Percentiles rank a stretch among this genome's conserved stretches.
Conservation (phyloP, 1,140 invertebrate genomes). For the Bombus fervidus region DNA sequence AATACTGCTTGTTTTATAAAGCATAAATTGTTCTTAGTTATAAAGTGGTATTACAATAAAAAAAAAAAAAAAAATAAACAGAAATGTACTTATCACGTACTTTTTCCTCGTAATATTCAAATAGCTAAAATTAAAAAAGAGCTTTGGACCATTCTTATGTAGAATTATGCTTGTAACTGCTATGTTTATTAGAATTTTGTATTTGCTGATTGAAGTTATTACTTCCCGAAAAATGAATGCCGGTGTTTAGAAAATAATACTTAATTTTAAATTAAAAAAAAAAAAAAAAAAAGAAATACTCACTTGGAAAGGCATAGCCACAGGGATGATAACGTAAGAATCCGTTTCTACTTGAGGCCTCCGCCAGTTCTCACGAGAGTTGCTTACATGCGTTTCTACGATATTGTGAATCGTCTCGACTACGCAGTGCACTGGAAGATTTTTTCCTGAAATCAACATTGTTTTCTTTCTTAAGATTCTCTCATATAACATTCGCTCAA, state of each 20-base stretch:
- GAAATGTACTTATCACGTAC: no score
- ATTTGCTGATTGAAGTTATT: no score
- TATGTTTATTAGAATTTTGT: no score
- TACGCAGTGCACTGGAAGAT: constrained; percentile 95
- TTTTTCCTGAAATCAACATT: constrained; percentile 88
- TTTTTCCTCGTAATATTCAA: no score
- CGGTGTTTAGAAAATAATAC: not conserved
- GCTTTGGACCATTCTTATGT: no score
- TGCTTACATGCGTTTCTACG: constrained; percentile 83
- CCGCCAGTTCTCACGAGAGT: constrained; percentile 83
- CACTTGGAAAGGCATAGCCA: constrained; percentile 92
- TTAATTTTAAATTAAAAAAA: not conserved
- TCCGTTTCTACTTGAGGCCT: constrained; percentile 91
- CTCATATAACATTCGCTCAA: no score
- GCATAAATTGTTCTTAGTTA: no score
- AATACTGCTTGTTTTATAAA: not conserved
- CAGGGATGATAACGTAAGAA: constrained; percentile 96
- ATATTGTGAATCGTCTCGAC: constrained; percentile 91
- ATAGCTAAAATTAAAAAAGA: no score
- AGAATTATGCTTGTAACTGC: no score
- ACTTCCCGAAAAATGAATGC: not conserved
- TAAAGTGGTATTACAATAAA: no score
- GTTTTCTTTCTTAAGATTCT: not conserved
- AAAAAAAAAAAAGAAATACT: constrained; percentile 30
- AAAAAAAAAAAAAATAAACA: no score